Evolutionary conservation across 1,140 invertebrate genomes (phyloP), one percentile per base, ranked within the genome.

Genomic region (Drosophila kepulauana): DNA sequence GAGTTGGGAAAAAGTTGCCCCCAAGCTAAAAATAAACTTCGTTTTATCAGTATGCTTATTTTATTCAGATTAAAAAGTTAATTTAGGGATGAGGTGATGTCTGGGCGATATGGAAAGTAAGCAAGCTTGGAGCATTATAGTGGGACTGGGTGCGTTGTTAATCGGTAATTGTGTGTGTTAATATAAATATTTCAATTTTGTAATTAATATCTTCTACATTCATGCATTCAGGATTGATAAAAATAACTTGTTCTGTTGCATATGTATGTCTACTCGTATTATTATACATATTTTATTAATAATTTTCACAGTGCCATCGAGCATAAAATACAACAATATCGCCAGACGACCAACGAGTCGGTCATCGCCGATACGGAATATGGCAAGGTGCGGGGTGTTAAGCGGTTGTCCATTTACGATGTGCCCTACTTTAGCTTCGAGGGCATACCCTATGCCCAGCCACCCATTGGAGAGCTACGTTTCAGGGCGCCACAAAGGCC

Each of bases 371-470:
- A 92, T 15, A 91, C 91, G 2, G 82, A 85, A 65, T 91, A 88
- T 45, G 91, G 91, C 8, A 81, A 90, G 54, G 78, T 93, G 15
- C 67, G 81, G 63, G 92, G 92, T 11, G 61, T 81, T 0, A 91
- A 91, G 76, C 73, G 82, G 2, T 11, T 89, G 28, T 89, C 82
- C 8, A 43, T 76, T 15, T 89, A 90, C 54, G 92, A 92, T 48
- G 73, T 71, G 20, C 73, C 82, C 16, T 93, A 92, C 68, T 91
- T 89, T 20, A 91, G 89, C 30, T 95, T 94, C 75, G 89, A 94
- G 54, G 94, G 94, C n/a, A 94, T 95, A 63, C 94, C 94, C 1
- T 95, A 94, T 77, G 94, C 94, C 8, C 92, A 94, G 82, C 93
- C 94, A 49, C 94, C 94, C 4, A 70, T 94, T 8, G 93, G 93